These are phyloP conservation scores for Caenorhabditis zanzibari DNA, from an alignment of 2,888 invertebrate genomes.

Conservation along the genomic window DNA sequence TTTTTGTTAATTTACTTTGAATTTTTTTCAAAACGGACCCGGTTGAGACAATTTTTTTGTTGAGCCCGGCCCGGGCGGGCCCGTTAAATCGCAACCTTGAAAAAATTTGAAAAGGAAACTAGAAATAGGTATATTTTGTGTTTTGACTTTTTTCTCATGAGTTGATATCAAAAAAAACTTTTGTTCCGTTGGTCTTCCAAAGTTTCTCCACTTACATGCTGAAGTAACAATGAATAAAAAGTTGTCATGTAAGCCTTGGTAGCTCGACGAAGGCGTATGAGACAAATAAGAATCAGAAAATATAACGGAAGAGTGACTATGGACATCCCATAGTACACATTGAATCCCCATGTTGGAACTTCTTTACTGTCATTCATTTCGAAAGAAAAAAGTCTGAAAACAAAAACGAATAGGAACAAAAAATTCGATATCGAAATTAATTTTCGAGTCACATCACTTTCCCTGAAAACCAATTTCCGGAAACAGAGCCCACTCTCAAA, in stretches of 20 bases:
- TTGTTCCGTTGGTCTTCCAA: no score
- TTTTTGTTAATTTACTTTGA: no score
- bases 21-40: no score
- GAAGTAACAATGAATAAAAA: constrained; percentile 54
- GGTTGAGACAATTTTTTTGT: no score
- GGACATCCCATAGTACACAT: constrained; percentile 47
- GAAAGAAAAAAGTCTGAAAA: not conserved
- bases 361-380: constrained; percentile 10
- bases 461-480: not conserved
- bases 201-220: constrained; percentile 65
- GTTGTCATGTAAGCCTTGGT: constrained; percentile 32
- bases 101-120: no score
- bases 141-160: not conserved
- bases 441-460: no score
- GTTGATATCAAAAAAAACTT: no score
- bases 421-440: no score
- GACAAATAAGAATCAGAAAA: constrained; percentile 34
- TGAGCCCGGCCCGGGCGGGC: no score
- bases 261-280: constrained; percentile 30
- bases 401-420: no score
- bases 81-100: no score
- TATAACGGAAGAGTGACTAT: constrained; percentile 48
- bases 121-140: not conserved
- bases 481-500: not conserved
- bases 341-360: constrained; percentile 42